Base-by-base conservation (phyloP, 2,797 vertebrate genomes). In the Sylvilagus floridanus region DNA sequence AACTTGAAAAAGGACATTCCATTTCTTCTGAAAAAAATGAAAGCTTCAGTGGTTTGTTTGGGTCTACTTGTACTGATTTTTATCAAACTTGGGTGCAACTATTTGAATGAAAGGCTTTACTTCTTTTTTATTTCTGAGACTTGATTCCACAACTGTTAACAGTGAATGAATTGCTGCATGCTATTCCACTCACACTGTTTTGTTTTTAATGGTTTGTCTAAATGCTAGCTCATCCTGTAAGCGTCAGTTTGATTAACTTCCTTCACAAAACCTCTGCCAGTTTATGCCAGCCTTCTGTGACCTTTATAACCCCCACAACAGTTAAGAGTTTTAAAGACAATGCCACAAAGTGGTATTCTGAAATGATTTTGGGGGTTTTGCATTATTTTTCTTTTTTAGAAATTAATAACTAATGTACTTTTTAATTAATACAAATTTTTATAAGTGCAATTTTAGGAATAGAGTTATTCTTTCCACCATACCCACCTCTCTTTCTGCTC, bases 1-100 rank as follows among this genome's bases (percentile, higher is more conserved):
- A 22, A 89, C 79, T 94, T 95, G 72, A 91, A 84, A 82, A 11
- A 78, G 32, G 69, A 76, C 30, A 75, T 88, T 94, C 63, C 3
- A 26, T 83, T 94, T 92, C 62, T 85, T 63, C 72, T 88, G 72
- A 95, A 75, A 83, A 83, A 57, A 24, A 2, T 26, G 22, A 69
- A 88, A 90, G 90, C 37, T 88, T 78, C 24, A 37, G 63, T 77
- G 32, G 3, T 30, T 90, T 93, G 6, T 63, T 68, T 81, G 42
- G 28, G 10, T 19, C 63, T 87, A 50, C n/a, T 87, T 95, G 7
- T 69, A 32, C 30, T 63, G 26, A 16, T 5, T 75, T 78, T 68
- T 71, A 37, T 71, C 54, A 21, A 84, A 87, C 62, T 77, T 63
- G 24, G 17, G 21, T 84, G 22, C 93, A 96, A 73, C 52, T 62